phyloP scores from a whole-genome alignment of 1,140 invertebrate genomes.

The Melitaea cinxia region DNA sequence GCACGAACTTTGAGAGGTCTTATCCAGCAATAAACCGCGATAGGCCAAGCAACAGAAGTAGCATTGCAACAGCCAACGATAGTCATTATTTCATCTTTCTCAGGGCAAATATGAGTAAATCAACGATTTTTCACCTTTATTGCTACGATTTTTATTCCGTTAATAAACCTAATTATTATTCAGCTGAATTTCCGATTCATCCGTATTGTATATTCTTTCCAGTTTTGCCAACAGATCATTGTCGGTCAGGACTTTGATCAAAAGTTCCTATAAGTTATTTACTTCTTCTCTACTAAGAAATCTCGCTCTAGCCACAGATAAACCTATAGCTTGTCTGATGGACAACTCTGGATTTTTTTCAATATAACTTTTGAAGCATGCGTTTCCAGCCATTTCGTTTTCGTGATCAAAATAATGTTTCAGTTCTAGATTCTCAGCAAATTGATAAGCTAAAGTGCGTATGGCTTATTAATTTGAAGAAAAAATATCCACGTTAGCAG shows the following conservation, averaged over 20 bases:
- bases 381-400: slow-evolving; percentile 34
- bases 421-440: slow-evolving; percentile 43
- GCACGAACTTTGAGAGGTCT: no score
- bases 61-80: slow-evolving; percentile 64
- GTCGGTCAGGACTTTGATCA: slow-evolving; percentile 28
- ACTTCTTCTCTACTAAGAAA: slow-evolving; percentile 30
- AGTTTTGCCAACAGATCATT: slow-evolving; percentile 56
- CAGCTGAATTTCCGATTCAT: slow-evolving; percentile 61
- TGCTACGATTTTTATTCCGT: no score
- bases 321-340: slow-evolving; percentile 37
- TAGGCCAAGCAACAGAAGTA: no score
- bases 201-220: slow-evolving; percentile 63
- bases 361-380: slow-evolving; percentile 44
- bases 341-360: slow-evolving; percentile 37
- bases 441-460: slow-evolving; percentile 38
- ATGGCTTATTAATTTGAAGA: slow-evolving; percentile 27
- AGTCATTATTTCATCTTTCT: slow-evolving; percentile 63
- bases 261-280: slow-evolving; percentile 24
- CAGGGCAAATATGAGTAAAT: slow-evolving; percentile 50
- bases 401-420: slow-evolving; percentile 40
- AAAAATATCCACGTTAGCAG: no score
- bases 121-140: no score
- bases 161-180: no score
- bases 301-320: slow-evolving; percentile 37
- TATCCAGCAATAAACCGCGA: no score